Evolutionary conservation across 2,888 invertebrate species (phyloP).

Genomic region (Nomada goodeniana): DNA sequence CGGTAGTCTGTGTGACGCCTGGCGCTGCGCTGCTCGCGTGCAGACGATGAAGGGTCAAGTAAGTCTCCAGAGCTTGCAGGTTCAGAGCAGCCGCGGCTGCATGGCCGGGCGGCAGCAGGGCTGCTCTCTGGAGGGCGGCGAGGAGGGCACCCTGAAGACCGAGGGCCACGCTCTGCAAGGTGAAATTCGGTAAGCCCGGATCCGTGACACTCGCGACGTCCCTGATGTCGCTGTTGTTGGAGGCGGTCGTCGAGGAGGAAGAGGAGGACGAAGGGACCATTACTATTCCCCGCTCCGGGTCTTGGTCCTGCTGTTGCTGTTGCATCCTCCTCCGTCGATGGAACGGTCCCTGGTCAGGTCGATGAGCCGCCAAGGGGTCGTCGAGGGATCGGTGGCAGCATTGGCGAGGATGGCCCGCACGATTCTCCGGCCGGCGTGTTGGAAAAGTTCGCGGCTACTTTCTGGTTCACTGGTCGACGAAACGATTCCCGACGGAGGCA

Average conservation of each 20-base stretch:
- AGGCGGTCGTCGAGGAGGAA: conserved; percentile 50
- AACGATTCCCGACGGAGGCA: neutral
- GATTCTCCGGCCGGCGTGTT: neutral
- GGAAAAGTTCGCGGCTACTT: neutral
- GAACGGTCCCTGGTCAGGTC: conserved; percentile 58
- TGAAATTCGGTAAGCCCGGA: conserved; percentile 76
- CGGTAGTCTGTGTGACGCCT: conserved; percentile 74
- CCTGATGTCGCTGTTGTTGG: conserved; percentile 65
- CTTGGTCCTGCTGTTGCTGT: conserved; percentile 73
- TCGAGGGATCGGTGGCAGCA: conserved; percentile 58
- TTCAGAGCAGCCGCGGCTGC: conserved; percentile 94
- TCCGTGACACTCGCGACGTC: conserved; percentile 68
- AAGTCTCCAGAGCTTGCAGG: conserved; percentile 94
- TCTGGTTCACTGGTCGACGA: conserved; percentile 30
- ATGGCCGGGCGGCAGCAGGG: conserved; percentile 92
- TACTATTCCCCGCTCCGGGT: conserved; percentile 63
- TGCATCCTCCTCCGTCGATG: conserved; percentile 72
- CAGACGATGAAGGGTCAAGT: conserved; percentile 92
- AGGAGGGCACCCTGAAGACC: conserved; percentile 94
- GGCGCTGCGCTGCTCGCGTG: conserved; percentile 87
- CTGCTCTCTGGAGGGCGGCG: conserved; percentile 93
- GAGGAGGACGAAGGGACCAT: conserved; percentile 63
- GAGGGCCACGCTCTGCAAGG: conserved; percentile 90
- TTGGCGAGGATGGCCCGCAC: conserved; percentile 57
- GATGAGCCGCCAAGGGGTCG: conserved; percentile 50